phyloP scores from a whole-genome alignment of 2,888 invertebrate species.

The Epinotia bilunana region DNA sequence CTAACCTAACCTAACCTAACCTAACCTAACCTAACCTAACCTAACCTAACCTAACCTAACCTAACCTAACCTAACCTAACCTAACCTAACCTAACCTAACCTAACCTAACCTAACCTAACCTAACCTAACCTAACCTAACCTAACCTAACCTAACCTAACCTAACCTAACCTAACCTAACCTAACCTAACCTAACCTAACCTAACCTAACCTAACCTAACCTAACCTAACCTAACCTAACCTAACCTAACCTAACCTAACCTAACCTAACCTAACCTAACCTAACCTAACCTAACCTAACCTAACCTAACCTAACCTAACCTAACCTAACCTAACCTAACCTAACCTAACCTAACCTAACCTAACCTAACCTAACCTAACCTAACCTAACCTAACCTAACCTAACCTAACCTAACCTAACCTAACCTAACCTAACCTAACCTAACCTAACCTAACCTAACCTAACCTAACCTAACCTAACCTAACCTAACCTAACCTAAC shows the following conservation, averaged over 20 bases:
- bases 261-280: conserved; percentile 30
- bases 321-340: conserved; percentile 38
- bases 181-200: not conserved
- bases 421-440: conserved; percentile 22
- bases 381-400: conserved; percentile 34
- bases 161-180: not conserved
- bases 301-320: conserved; percentile 29
- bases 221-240: conserved; percentile 19
- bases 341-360: conserved; percentile 39
- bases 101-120: conserved; percentile 19
- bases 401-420: conserved; percentile 21
- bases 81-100: conserved; percentile 36
- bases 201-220: conserved; percentile 4
- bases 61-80: conserved; percentile 39
- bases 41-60: conserved; percentile 37
- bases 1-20: conserved; percentile 34
- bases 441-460: conserved; percentile 22
- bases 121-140: not conserved
- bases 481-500: conserved; percentile 26
- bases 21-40: conserved; percentile 35
- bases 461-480: conserved; percentile 19
- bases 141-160: not conserved
- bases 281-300: conserved; percentile 31
- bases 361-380: conserved; percentile 40
- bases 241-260: conserved; percentile 17